Conservation (phyloP, 1,140 invertebrate species). For the Atta cephalotes region DNA sequence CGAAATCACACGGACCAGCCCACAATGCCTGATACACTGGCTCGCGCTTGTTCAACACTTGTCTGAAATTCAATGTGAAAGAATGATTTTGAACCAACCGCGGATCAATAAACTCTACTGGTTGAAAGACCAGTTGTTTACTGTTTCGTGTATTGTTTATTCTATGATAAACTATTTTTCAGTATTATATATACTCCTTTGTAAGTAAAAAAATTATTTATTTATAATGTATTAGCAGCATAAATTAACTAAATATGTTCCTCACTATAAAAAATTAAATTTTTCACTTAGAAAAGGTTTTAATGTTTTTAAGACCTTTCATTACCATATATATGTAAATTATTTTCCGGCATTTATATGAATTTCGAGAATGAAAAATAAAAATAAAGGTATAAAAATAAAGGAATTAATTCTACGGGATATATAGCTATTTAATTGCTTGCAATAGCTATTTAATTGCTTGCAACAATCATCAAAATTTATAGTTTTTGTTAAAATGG, state of each 20-base stretch:
- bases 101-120: background rate
- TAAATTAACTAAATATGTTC: background rate
- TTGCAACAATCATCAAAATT: slow-evolving; percentile 1
- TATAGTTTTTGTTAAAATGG: background rate
- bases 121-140: background rate
- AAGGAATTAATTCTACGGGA: background rate
- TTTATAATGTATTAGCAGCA: background rate
- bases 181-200: background rate
- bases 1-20: slow-evolving; percentile 95
- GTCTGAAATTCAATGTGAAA: slow-evolving; percentile 85
- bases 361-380: background rate
- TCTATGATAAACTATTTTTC: background rate
- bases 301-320: background rate
- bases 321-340: background rate
- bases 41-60: slow-evolving; percentile 90
- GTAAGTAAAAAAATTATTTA: background rate
- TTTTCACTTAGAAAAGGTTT: background rate
- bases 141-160: background rate
- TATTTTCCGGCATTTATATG: background rate
- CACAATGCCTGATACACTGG: slow-evolving; percentile 96
- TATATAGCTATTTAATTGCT: background rate
- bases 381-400: background rate
- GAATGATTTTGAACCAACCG: background rate
- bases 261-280: background rate
- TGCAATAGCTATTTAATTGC: background rate